Base-by-base conservation (phyloP, 2,113 vertebrate species). In the Microcebus jonahi region DNA sequence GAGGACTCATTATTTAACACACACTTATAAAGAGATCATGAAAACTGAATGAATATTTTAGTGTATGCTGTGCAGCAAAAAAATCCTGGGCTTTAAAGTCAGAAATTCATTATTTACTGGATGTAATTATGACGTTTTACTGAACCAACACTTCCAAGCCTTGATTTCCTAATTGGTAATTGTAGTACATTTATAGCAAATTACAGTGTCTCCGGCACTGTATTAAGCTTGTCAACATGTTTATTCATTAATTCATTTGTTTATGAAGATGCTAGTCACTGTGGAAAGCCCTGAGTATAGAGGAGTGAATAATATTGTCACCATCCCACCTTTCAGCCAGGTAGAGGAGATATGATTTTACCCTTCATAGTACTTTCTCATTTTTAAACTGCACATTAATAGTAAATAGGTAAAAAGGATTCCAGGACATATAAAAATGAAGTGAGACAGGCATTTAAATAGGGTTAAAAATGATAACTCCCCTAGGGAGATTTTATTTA, bases 111-210 rank as follows among this genome's bases (percentile, higher is more conserved):
- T 29, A 65, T 53, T 83, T 75, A 83, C 48, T 86, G 12, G 36
- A 29, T 75, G 6, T 70, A 18, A 55, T 55, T 15, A 55, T 55
- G 83, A 91, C 17, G 82, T 88, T 83, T 92, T 42, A 70, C 20
- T 88, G 85, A 91, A 45, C 18, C 82, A 63, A 63, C 25, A 25
- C 91, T 95, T 79, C 25, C 27, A 76, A 92, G 63, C 48, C 20
- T 84, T 77, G n/a, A 81, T 80, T 92, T 92, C 29, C 31, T 84
- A 80, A 84, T 65, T 87, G 80, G 18, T 65, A 79, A 79, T 93
- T 76, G 61, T 53, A 63, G 20, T 89, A 48, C 20, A 83, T 57
- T 84, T 85, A 81, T 42, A 81, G 71, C 59, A 88, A 92, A 93
- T n/a, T 53, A 63, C 6, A 70, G 17, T 42, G 14, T 90, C 61